These are phyloP conservation scores for Indri indri DNA, from an alignment of 2,113 vertebrate species.

Conservation along the genomic window DNA sequence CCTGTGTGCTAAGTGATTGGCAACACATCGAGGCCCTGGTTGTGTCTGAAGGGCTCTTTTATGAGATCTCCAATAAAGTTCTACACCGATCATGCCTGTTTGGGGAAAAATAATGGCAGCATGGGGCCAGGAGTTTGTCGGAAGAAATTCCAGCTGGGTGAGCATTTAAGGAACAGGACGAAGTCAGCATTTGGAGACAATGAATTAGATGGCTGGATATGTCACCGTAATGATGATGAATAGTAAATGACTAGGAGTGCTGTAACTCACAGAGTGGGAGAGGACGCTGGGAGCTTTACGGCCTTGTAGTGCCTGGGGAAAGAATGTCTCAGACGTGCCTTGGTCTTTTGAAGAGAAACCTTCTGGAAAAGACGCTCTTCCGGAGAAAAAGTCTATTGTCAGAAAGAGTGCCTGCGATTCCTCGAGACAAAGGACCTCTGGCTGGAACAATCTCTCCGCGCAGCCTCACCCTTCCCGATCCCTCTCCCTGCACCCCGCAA, in stretches of 20 bases:
- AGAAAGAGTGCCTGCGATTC: neutral
- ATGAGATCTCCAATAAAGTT: conserved; percentile 11
- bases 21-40: neutral
- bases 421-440: neutral
- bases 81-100: neutral
- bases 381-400: neutral
- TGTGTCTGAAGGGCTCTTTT: conserved; percentile 37
- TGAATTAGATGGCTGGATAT: neutral
- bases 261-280: conserved; percentile 7
- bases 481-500: neutral
- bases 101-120: conserved; percentile 9
- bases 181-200: neutral
- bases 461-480: neutral
- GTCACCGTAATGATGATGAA: conserved; percentile 43
- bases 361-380: neutral
- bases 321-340: neutral
- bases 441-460: neutral
- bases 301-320: neutral
- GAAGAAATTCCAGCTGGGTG: conserved; percentile 29
- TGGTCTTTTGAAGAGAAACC: conserved; percentile 22
- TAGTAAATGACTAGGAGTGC: neutral
- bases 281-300: neutral
- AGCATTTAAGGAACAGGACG: neutral
- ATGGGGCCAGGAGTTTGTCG: neutral
- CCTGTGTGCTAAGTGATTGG: neutral